These are phyloP conservation scores for Pelobates fuscus DNA, from an alignment of 2,113 vertebrate genomes.

Conservation along the genomic window DNA sequence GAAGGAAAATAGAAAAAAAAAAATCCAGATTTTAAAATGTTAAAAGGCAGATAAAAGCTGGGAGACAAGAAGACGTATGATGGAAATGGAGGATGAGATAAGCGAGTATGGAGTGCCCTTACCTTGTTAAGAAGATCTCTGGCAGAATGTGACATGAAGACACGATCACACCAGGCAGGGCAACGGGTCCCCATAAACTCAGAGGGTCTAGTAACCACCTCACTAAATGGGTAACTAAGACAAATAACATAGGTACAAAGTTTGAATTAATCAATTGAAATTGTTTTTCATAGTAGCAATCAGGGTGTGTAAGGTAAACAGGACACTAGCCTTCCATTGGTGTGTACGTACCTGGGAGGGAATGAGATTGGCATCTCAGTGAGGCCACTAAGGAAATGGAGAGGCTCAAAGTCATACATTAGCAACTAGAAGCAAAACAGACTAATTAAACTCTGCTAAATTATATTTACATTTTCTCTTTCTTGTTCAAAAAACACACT, in stretches of 20 bases:
- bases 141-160: conserved; percentile 72
- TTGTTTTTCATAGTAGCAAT: background rate
- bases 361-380: conserved; percentile 74
- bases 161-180: conserved; percentile 80
- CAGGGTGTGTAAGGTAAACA: too few species aligned
- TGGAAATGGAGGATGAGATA: too few species aligned
- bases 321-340: background rate
- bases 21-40: too few species aligned
- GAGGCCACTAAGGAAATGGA: conserved; percentile 66
- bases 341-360: conserved; percentile 70
- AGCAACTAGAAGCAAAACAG: conserved; percentile 65
- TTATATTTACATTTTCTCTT: background rate
- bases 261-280: background rate
- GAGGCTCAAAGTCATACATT: conserved; percentile 73
- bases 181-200: conserved; percentile 81
- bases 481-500: too few species aligned
- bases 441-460: background rate
- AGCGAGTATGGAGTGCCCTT: too few species aligned
- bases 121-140: conserved; percentile 64
- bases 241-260: background rate
- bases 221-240: conserved; percentile 79
- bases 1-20: too few species aligned
- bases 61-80: too few species aligned
- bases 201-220: conserved; percentile 72
- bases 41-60: too few species aligned